phyloP scores from a whole-genome alignment of 2,888 invertebrate genomes.

The Drosophila testacea region DNA sequence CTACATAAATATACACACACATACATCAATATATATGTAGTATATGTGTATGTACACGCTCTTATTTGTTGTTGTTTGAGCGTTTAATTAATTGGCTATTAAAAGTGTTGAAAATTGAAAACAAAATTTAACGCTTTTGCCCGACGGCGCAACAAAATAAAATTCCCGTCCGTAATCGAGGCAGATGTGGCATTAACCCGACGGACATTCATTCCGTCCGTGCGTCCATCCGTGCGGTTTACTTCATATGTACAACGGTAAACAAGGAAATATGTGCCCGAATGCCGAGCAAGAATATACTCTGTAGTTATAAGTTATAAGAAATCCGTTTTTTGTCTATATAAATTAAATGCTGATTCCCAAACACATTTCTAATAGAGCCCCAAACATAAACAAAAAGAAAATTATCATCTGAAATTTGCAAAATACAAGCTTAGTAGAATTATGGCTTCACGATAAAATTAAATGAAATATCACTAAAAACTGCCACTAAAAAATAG shows the following conservation, averaged over 20 bases:
- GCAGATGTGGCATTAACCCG: conserved; percentile 25
- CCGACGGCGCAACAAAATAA: conserved; percentile 43
- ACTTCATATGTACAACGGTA: neutral
- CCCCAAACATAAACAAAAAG: too few relatives aligned
- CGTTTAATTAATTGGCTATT: conserved; percentile 76
- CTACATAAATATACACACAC: conserved; percentile 1
- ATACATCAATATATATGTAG: neutral
- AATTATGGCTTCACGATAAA: conserved; percentile 2
- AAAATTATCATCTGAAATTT: too few relatives aligned
- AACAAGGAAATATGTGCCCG: neutral
- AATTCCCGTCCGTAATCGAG: conserved; percentile 13
- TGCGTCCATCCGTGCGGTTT: conserved; percentile 7
- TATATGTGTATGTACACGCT: neutral
- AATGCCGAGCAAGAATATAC: neutral
- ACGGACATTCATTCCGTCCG: conserved; percentile 5
- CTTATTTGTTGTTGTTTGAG: conserved; percentile 57
- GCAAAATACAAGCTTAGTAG: too few relatives aligned
- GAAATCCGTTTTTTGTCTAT: neutral
- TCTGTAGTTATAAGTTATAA: neutral
- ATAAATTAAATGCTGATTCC: neutral
- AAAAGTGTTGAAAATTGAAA: conserved; percentile 79
- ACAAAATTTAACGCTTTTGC: conserved; percentile 56
- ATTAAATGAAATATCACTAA: conserved; percentile 1
- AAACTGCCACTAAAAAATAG: conserved; percentile 1
- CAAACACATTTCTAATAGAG: too few relatives aligned